Evolutionary conservation across 92 coral and sea anemone genomes (phyloP), one percentile per base, ranked within the genome.

Genomic region (Hydrozoanthus gracilis): DNA sequence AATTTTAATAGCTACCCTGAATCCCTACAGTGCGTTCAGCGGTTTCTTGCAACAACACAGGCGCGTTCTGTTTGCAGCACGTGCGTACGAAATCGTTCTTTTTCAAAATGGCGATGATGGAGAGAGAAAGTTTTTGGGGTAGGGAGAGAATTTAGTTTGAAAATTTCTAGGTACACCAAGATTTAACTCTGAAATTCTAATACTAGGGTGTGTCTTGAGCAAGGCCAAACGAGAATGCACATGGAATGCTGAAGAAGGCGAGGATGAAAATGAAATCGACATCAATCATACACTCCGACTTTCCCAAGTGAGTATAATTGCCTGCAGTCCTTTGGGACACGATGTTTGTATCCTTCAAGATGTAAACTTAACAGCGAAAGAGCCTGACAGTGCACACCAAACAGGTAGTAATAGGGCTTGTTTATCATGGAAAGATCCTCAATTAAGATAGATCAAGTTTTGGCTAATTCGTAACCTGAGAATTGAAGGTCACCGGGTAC

Each of bases 101-200:
- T 77, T 80, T 76, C 61, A 80, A 80, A 80, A 65, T 80, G 85
- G 60, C 85, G 18, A 6, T 50, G 60, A 45, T 80, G 45, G 73
- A 80, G 61, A 80, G 17, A 49, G 60, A 80, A 49, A 8, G 35
- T 17, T 80, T 80, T 64, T 80, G 85, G 85, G 85, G 85, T 80
- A 51, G 16, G 85, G 8, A 45, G 5, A 47, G 51, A 39, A 4
- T 80, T 64, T 80, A 7, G 8, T 17, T 27, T 27, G 3, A 6
- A 27, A 10, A 27, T 27, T 16, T 68, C n/a, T 68, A 7, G 44
- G 12, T 4, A 51, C 0, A 2, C 13, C 4, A 7, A 51, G 12
- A 44, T 27, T 55, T 49, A 76, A 51, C 51, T 76, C 62, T 16
- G 17, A 7, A 20, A 20, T 51, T 51, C 20, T 7, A 15, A n/a